Base-by-base conservation (phyloP, 2,797 vertebrate species). In the Clarias fuscus region DNA sequence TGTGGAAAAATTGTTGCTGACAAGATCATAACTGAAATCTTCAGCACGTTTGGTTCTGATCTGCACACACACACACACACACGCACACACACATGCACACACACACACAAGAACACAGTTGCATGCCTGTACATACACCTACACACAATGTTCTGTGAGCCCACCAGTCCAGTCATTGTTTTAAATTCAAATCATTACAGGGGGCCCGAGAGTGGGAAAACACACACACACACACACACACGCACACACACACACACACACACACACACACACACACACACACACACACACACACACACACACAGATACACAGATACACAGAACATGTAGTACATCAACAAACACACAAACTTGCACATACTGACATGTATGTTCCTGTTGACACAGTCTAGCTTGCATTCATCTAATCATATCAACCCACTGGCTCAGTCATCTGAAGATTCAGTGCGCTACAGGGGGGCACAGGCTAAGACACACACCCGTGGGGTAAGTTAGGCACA, bases 81-180 rank as follows among this genome's bases (percentile, higher is more conserved):
- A 27, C 72, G 56, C 10, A 73, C 43, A 48, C 40, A 43, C 40
- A 48, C 72, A 22, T 27, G 61, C 17, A 78, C 18, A 59, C 13
- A 15, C 58, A 61, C 65, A 85, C 56, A 86, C 68, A 84, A 68
- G 61, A 27, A 84, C 86, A 71, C 81, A 78, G 37, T 48, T 76
- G 33, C 64, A 77, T 71, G 84, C 59, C 53, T 33, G 76, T 68
- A 67, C 24, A 77, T 77, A 82, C 84, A 72, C 76, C 78, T 15
- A 86, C 88, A 61, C 37, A 82, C 65, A 84, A 53, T 85, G 71
- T 76, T 79, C 71, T 86, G 58, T 85, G 30, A 85, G 83, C 85
- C 88, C 86, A 89, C 79, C 24, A 53, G 86, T 65, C 72, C 84
- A 86, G 82, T 89, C 89, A 90, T 64, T 82, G n/a, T 80, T 85